These are phyloP conservation scores for Heliothis peltigera DNA, from an alignment of 2,888 invertebrate genomes.

Conservation along the genomic window DNA sequence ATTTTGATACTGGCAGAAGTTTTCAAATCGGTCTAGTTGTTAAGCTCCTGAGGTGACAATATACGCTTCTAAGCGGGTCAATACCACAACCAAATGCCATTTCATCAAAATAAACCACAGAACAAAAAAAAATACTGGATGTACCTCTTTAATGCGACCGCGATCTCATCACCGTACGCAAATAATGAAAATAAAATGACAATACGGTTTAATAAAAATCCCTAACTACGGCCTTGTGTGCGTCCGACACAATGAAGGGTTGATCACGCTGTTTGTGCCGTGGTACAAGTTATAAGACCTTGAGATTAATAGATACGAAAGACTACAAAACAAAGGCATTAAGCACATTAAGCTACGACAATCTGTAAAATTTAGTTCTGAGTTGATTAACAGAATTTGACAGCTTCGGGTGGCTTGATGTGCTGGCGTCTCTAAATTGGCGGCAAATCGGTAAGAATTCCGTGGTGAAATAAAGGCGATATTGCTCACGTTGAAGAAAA, in stretches of 20 bases:
- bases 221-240: conserved; percentile 64
- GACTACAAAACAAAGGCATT: no score
- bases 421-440: no score
- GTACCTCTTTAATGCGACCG: conserved; percentile 27
- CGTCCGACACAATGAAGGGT: conserved; percentile 67
- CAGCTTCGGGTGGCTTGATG: no score
- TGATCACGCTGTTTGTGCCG: conserved; percentile 65
- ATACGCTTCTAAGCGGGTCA: not conserved
- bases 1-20: no score
- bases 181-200: conserved; percentile 69
- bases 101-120: conserved; percentile 22
- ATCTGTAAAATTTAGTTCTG: no score
- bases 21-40: no score
- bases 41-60: no score
- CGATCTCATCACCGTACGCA: conserved; percentile 36
- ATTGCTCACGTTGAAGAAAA: no score
- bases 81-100: not conserved
- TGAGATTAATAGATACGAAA: not conserved
- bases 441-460: no score
- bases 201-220: conserved; percentile 72
- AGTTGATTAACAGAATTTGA: no score
- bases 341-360: no score
- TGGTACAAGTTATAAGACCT: conserved; percentile 27
- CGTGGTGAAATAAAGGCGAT: no score
- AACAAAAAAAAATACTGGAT: not conserved